phyloP scores from a whole-genome alignment of 2,113 vertebrate species.

The Mionectes macconnelli region DNA sequence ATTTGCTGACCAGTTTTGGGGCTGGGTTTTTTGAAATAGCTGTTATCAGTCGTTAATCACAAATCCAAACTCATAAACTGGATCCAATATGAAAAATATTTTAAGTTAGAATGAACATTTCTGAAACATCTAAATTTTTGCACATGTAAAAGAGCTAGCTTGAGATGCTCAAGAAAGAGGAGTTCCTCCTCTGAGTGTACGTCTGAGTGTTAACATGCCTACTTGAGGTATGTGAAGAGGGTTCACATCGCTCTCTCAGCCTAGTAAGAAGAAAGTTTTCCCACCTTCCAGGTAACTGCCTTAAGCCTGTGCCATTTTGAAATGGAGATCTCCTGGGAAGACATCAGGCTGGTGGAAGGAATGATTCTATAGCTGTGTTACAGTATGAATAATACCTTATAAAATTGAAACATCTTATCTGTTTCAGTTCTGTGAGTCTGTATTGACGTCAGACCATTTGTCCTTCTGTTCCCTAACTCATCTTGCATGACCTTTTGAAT shows the following conservation, averaged over 20 bases:
- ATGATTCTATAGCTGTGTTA: background rate
- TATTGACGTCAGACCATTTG: constrained; percentile 25
- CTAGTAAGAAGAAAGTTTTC: background rate
- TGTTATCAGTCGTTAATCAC: background rate
- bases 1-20: background rate
- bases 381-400: background rate
- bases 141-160: background rate
- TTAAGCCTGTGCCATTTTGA: background rate
- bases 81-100: background rate
- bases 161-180: background rate
- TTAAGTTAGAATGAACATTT: background rate
- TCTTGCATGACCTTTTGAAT: constrained; percentile 34
- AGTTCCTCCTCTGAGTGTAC: background rate
- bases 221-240: background rate
- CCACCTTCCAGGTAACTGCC: background rate
- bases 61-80: background rate
- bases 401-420: constrained; percentile 13
- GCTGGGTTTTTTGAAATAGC: background rate
- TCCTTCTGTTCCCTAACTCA: constrained; percentile 18
- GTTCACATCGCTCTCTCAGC: background rate
- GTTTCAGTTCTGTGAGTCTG: background rate
- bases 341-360: background rate
- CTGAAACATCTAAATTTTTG: background rate
- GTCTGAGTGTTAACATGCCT: background rate
- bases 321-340: background rate